Evolutionary conservation across 1,140 invertebrate genomes (phyloP), one percentile per base, ranked within the genome.

Genomic region (Trichoplusia ni): DNA sequence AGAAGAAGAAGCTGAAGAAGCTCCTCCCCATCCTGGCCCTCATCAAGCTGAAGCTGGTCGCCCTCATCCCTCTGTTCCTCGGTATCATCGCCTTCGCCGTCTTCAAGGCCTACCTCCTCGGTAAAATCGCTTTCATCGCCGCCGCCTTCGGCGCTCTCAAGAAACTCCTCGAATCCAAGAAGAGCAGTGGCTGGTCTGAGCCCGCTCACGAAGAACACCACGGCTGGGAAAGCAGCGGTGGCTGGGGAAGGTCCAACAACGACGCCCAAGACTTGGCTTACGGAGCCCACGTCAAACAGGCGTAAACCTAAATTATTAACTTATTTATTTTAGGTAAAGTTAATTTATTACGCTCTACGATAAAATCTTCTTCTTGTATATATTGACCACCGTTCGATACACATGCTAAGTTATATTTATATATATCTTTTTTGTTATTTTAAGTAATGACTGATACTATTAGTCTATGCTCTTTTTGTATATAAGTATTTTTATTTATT

Each of bases 61-160:
- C 94, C 4, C 91, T 96, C 19, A 92, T 96, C 67, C 95, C 95
- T 1, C 86, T 96, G 54, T 93, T 94, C 64, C 92, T 97, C 6
- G 95, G 95, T 64, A 94, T 93, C 80, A 92, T 96, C 47, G 95
- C 95, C 16, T 91, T 96, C 21, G 91, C 96, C n/a, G 95, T 95
- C 16, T 95, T 96, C 92, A 97, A 97, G 92, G 95, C 95, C 4
- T 92, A 96, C 69, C 86, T 96, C 51, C 93, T 96, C 62, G 95
- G 95, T 74, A 97, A 97, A 87, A 93, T 97, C 58, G 95, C 95
- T 6, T 92, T 97, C 58, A 93, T 96, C 66, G 92, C 96, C 61
- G 93, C 94, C 49, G 93, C 92, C 18, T 92, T 96, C 61, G 94
- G 96, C 46, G 95, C 93, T 0, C 82, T 96, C 60, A 95, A 96